Evolutionary conservation across 2,113 vertebrate species (phyloP), one percentile per base, ranked within the genome.

Genomic region (Dromiciops gliroides): DNA sequence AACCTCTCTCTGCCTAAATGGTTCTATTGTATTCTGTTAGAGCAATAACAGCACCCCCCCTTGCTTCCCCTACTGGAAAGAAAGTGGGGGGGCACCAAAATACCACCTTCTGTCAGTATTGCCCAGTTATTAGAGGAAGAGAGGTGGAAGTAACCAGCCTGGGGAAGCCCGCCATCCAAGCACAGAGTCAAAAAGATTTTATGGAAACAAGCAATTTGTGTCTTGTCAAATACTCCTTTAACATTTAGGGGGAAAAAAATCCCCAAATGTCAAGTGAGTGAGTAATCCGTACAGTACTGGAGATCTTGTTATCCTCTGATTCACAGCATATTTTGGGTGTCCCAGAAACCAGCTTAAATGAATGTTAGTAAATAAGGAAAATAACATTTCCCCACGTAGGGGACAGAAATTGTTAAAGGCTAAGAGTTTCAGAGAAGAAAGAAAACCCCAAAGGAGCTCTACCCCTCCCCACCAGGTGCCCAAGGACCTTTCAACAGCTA

Each of bases 181-280:
- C 98, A 98, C 93, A 96, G 91, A 98, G 96, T 97, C 97, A 97
- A 95, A 95, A 90, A 96, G 48, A 91, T 93, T 92, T 96, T 95
- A 96, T 93, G 92, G 97, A 98, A 98, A 93, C 50, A 98, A 98
- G 93, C 97, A 23, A 98, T 98, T 98, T 98, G 92, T 95, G 96
- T 98, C 96, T 97, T 98, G 96, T 98, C 10, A 97, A 98, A 98
- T 97, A 98, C 98, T 98, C 92, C 60, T 96, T 94, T 96, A 98
- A 95, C 95, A 95, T 98, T 98, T 97, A 97, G 92, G 83, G 95
- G 97, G 56, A 88, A 60, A 95, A 97, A 97, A 96, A 94, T 97
- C 97, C 95, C 94, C 97, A 96, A 97, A 97, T 98, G 97, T 97
- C 95, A 94, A 97, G 95, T 96, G 94, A 98, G 94, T 97, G 97